Base-by-base conservation (phyloP, 2,113 vertebrate species). In the Callipepla squamata region DNA sequence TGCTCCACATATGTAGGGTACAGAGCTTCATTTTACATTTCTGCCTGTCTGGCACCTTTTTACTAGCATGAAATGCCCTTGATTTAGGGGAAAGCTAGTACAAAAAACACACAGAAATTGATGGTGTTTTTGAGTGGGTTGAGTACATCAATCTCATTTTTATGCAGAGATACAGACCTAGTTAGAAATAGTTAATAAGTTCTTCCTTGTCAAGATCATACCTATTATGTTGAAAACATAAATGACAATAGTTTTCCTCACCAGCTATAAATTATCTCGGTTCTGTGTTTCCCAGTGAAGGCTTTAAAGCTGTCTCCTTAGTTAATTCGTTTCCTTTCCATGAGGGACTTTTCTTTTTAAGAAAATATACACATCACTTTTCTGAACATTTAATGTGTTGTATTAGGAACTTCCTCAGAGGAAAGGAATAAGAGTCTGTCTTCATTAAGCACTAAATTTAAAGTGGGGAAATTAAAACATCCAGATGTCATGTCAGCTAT, bases 381-480 rank as follows among this genome's bases (percentile, higher is more conserved):
- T 6, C 25, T 77, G 23, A 90, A 50, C 22, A 45, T 77, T 83
- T 89, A 91, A 36, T 89, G 44, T 65, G 16, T 74, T 79, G 18
- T 28, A 59, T 74, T 80, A 81, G 9, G 32, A 85, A 42, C 65
- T 90, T 93, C 34, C 62, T 69, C 63, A 79, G 70, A 92, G 47
- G 58, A 93, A 85, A 74, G 50, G 80, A 82, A 80, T 30, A 80
- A 82, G 65, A 87, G 59, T 74, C 85, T 73, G 1, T 83, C 75
- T 90, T 94, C 80, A 93, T 96, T 95, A 93, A 66, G n/a, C 18
- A 51, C 59, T 77, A 80, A 87, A 74, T 80, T 66, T 78, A 70
- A 85, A 7, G 5, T 48, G 28, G 23, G 59, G 38, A 92, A 96
- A 96, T 95, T 91, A 94, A 96, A 96, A 87, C 40, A 85, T 92